These are phyloP conservation scores for Tapirus indicus DNA, from an alignment of 2,797 vertebrate species.

Conservation along the genomic window DNA sequence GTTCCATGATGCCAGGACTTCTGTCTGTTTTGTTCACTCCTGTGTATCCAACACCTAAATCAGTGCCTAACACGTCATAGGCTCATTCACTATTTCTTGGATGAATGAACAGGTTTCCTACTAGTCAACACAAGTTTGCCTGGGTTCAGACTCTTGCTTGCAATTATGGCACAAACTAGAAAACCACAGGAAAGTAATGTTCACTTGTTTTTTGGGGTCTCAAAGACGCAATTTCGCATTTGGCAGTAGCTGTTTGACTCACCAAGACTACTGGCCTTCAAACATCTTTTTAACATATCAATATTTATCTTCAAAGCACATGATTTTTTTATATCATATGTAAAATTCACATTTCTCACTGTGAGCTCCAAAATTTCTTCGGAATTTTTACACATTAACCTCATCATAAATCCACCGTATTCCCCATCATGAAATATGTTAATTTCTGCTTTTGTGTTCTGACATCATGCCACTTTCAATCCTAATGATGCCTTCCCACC, in stretches of 20 bases:
- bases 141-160: not conserved
- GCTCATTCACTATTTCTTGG: not conserved
- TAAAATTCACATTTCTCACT: slow-evolving; percentile 8
- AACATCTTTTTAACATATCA: not conserved
- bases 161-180: not conserved
- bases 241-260: not conserved
- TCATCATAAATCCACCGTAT: not conserved
- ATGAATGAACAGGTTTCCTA: not conserved
- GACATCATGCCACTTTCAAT: not conserved
- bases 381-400: not conserved
- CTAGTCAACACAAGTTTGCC: not conserved
- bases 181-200: not conserved
- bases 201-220: not conserved
- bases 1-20: not conserved
- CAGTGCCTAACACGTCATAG: not conserved
- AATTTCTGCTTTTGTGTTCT: not conserved
- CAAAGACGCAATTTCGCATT: not conserved
- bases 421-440: not conserved
- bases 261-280: not conserved
- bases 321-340: not conserved
- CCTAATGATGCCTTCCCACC: not conserved
- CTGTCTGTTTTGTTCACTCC: not conserved
- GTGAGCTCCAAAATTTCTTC: not conserved
- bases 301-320: not conserved
- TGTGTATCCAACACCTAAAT: not conserved